Conservation (phyloP, 2,113 vertebrate genomes). For the Leptobrachium leishanense region DNA sequence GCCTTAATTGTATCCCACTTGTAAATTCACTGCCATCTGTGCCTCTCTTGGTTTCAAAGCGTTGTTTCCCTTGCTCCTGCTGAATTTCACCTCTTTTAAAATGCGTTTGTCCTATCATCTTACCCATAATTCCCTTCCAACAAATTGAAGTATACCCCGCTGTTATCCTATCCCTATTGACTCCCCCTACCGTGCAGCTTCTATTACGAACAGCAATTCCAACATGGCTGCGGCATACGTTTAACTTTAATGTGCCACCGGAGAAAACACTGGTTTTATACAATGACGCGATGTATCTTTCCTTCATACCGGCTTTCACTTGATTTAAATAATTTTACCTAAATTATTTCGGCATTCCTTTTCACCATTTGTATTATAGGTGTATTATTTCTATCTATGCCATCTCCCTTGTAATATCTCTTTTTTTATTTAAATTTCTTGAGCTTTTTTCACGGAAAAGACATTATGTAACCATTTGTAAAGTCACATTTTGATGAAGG, state of each 20-base stretch:
- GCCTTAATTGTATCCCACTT: slow-evolving; percentile 37
- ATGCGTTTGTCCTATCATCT: slow-evolving; percentile 43
- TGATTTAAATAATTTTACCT: not conserved
- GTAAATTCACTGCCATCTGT: slow-evolving; percentile 48
- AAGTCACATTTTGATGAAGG: too few species aligned
- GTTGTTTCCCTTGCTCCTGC: slow-evolving; percentile 30
- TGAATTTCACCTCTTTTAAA: slow-evolving; percentile 43
- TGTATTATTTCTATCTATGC: too few species aligned
- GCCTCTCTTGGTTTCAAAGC: slow-evolving; percentile 35
- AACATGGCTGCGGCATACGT: slow-evolving; percentile 38
- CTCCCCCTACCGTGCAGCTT: slow-evolving; percentile 47
- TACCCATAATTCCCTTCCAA: slow-evolving; percentile 36
- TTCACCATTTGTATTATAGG: too few species aligned
- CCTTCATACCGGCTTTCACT: slow-evolving; percentile 11
- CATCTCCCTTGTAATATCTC: too few species aligned
- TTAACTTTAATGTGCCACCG: slow-evolving; percentile 40
- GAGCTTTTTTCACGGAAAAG: too few species aligned
- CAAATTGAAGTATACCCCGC: slow-evolving; percentile 42
- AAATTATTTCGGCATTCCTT: slow-evolving; percentile 4
- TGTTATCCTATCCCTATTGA: slow-evolving; percentile 39
- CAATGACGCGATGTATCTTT: slow-evolving; percentile 2
- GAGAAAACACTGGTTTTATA: slow-evolving; percentile 33
- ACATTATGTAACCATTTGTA: too few species aligned
- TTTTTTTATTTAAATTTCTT: too few species aligned
- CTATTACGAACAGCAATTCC: slow-evolving; percentile 35